phyloP scores from a whole-genome alignment of 2,113 vertebrate genomes.

The Probosciger aterrimus region DNA sequence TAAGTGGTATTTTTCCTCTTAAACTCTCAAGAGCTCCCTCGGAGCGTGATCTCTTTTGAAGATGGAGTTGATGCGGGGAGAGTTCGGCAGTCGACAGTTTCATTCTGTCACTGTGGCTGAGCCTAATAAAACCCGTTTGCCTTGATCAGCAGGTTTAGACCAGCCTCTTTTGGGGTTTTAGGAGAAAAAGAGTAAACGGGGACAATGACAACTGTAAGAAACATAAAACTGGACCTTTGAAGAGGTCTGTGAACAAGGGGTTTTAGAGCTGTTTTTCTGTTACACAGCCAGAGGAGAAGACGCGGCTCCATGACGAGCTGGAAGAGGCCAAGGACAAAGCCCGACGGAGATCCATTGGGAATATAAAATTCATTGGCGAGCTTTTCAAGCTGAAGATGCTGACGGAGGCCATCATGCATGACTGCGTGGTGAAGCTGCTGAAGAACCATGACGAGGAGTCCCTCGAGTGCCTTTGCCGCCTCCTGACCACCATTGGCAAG shows the following conservation, averaged over 20 bases:
- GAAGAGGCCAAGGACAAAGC: constrained; percentile 95
- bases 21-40: background rate
- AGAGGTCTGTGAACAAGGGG: background rate
- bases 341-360: constrained; percentile 92
- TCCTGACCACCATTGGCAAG: constrained; percentile 96
- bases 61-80: background rate
- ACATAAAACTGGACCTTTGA: background rate
- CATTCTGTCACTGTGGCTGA: background rate
- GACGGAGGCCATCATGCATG: constrained; percentile 98
- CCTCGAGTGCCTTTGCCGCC: constrained; percentile 92
- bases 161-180: background rate
- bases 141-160: background rate
- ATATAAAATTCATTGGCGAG: constrained; percentile 97
- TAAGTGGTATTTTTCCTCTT: constrained; percentile 54
- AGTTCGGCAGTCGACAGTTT: background rate
- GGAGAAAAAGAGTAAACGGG: background rate
- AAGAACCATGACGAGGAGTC: constrained; percentile 97
- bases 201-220: background rate
- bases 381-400: constrained; percentile 99
- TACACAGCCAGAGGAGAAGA: constrained; percentile 84
- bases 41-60: background rate
- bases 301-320: constrained; percentile 88
- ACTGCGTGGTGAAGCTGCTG: constrained; percentile 95
- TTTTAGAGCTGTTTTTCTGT: background rate
- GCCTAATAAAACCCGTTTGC: background rate